phyloP scores from a whole-genome alignment of 2,888 invertebrate genomes.

The Tryphoninae sp. region DNA sequence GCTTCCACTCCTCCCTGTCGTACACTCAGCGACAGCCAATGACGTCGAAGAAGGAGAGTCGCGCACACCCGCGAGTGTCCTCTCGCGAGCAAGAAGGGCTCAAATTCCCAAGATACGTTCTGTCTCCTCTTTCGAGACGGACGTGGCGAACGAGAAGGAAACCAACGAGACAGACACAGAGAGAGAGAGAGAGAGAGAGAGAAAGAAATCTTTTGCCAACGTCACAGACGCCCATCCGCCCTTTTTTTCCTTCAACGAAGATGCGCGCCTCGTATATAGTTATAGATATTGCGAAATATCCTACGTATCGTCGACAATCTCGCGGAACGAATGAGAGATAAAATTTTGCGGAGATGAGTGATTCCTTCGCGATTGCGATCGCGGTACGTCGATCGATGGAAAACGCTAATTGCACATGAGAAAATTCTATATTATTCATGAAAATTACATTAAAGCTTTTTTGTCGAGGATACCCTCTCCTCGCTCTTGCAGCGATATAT shows the following conservation, averaged over 20 bases:
- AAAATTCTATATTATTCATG: slow-evolving; percentile 56
- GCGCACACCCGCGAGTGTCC: slow-evolving; percentile 31
- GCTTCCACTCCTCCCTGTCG: not conserved
- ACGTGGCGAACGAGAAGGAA: slow-evolving; percentile 7
- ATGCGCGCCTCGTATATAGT: not conserved
- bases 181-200: slow-evolving; percentile 27
- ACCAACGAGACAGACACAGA: slow-evolving; percentile 22
- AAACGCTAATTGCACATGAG: slow-evolving; percentile 55
- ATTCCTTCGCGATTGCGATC: slow-evolving; percentile 49
- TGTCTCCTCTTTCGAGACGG: slow-evolving; percentile 49
- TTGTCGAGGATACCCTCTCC: not conserved
- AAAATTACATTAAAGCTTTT: slow-evolving; percentile 31
- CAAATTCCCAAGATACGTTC: slow-evolving; percentile 62
- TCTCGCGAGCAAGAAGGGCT: slow-evolving; percentile 59
- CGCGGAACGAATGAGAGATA: slow-evolving; percentile 36
- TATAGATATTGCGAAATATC: not conserved
- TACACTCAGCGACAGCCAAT: slow-evolving; percentile 45
- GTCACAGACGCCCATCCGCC: slow-evolving; percentile 46
- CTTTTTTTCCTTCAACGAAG: slow-evolving; percentile 23
- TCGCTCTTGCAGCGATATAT: not conserved
- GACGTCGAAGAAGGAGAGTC: slow-evolving; percentile 44
- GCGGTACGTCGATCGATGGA: slow-evolving; percentile 30
- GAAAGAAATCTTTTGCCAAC: slow-evolving; percentile 28
- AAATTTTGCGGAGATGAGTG: slow-evolving; percentile 49
- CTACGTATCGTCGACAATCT: slow-evolving; percentile 6